phyloP scores from a whole-genome alignment of 2,797 vertebrate genomes.

The Tangara arthus region DNA sequence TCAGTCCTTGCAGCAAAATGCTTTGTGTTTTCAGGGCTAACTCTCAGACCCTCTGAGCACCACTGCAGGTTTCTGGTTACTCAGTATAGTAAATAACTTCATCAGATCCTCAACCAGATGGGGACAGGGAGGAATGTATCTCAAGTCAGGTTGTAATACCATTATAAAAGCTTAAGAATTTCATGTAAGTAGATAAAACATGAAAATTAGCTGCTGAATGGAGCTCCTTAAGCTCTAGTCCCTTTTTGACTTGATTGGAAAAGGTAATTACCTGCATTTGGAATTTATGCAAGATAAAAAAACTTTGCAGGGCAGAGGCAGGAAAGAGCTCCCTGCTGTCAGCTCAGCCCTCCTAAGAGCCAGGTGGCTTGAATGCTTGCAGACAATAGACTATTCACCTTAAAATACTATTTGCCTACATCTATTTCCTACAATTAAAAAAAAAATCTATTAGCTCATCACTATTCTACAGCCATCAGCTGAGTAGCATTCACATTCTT shows the following conservation, averaged over 20 bases:
- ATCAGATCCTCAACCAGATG: not conserved
- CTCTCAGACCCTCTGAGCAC: not conserved
- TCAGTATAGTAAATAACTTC: not conserved
- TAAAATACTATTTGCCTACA: not conserved
- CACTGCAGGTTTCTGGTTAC: not conserved
- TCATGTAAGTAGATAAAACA: not conserved
- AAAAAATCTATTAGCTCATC: not conserved
- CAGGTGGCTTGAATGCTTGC: not conserved
- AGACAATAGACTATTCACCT: not conserved
- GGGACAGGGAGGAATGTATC: not conserved
- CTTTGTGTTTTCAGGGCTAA: not conserved
- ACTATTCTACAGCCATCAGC: not conserved
- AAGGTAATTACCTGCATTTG: not conserved
- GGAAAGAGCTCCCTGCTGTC: not conserved
- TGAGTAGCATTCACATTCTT: not conserved
- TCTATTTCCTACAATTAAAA: not conserved
- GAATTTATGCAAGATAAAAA: not conserved
- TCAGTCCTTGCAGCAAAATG: not conserved
- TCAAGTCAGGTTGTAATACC: not conserved
- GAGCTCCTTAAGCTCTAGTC: not conserved
- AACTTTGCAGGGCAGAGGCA: not conserved
- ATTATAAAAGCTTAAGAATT: not conserved
- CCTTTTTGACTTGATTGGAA: constrained; percentile 41
- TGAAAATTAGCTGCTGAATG: not conserved
- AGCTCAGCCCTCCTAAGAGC: not conserved